phyloP scores from a whole-genome alignment of 2,113 vertebrate species.

The Leptobrachium leishanense region DNA sequence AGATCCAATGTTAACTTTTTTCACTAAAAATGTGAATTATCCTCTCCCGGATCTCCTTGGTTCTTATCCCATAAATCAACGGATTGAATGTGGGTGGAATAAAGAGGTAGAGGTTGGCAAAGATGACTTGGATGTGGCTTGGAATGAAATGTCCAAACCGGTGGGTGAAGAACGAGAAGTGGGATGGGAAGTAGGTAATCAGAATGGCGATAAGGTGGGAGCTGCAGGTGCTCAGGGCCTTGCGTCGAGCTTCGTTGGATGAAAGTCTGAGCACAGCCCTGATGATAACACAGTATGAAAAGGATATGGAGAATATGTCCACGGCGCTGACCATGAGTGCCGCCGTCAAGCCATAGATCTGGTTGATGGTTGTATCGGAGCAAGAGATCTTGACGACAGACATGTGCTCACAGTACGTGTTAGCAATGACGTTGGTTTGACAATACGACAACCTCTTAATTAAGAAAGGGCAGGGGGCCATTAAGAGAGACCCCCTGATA shows the following conservation, averaged over 20 bases:
- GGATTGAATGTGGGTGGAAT: conserved; percentile 40
- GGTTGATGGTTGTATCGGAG: conserved; percentile 14
- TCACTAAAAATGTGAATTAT: neutral
- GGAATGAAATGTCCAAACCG: conserved; percentile 32
- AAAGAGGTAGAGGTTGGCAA: conserved; percentile 33
- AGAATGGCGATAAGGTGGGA: conserved; percentile 25
- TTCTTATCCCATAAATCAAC: conserved; percentile 32
- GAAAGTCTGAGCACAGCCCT: conserved; percentile 13
- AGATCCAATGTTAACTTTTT: too few species aligned
- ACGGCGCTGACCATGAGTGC: conserved; percentile 26
- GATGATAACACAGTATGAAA: conserved; percentile 16
- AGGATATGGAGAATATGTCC: conserved; percentile 11
- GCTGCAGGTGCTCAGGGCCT: conserved; percentile 22
- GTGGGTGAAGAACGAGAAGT: conserved; percentile 53
- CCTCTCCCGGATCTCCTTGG: conserved; percentile 32
- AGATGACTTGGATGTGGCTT: conserved; percentile 4
- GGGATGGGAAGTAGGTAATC: conserved; percentile 44
- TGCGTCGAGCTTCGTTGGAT: conserved; percentile 18
- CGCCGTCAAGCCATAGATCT: conserved; percentile 9
- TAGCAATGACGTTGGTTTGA: neutral
- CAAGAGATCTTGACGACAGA: conserved; percentile 29
- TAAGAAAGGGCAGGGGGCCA: conserved; percentile 1
- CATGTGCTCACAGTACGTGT: conserved; percentile 37
- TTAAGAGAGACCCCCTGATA: neutral
- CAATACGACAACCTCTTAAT: conserved; percentile 28